These are phyloP conservation scores for Drosophila varians DNA, from an alignment of 1,140 invertebrate species.

Conservation along the genomic window DNA sequence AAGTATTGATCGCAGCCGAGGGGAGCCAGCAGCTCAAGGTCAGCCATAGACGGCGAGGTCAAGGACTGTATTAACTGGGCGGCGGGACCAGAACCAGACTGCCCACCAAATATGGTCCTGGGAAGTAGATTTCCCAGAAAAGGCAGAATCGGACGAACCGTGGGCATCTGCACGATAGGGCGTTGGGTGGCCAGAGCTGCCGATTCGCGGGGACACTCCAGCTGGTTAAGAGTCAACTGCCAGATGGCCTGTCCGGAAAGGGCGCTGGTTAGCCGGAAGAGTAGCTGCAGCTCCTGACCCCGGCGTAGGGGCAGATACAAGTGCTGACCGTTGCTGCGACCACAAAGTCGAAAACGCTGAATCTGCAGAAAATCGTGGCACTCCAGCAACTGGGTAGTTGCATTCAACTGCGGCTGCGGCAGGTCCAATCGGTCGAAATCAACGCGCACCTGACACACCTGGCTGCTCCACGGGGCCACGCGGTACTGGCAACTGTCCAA, in stretches of 20 bases:
- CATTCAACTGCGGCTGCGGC: slow-evolving; percentile 66
- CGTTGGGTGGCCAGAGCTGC: slow-evolving; percentile 1
- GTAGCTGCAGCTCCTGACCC: slow-evolving; percentile 53
- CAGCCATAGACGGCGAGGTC: slow-evolving; percentile 26
- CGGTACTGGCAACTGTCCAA: slow-evolving; percentile 67
- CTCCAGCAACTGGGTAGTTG: slow-evolving; percentile 42
- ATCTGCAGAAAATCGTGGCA: slow-evolving; percentile 69
- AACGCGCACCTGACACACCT: slow-evolving; percentile 73
- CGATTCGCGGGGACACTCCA: slow-evolving; percentile 54
- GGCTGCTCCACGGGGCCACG: slow-evolving; percentile 61
- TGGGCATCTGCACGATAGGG: slow-evolving; percentile 16
- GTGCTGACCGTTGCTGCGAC: slow-evolving; percentile 67
- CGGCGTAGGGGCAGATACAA: slow-evolving; percentile 55
- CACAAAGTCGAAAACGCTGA: slow-evolving; percentile 65
- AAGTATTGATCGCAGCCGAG: slow-evolving; percentile 69
- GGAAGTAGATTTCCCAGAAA: slow-evolving; percentile 55
- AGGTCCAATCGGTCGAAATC: slow-evolving; percentile 69
- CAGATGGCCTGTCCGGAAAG: slow-evolving; percentile 45
- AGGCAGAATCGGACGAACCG: slow-evolving; percentile 52
- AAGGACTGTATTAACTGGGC: slow-evolving; percentile 51
- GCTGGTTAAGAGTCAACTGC: slow-evolving; percentile 66
- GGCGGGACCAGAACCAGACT: slow-evolving; percentile 41
- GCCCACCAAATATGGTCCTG: slow-evolving; percentile 58
- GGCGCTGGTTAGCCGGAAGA: slow-evolving; percentile 43
- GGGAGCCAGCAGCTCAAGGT: slow-evolving; percentile 57